Base-by-base conservation (phyloP, 2,888 invertebrate genomes). In the Nysson spinosus region DNA sequence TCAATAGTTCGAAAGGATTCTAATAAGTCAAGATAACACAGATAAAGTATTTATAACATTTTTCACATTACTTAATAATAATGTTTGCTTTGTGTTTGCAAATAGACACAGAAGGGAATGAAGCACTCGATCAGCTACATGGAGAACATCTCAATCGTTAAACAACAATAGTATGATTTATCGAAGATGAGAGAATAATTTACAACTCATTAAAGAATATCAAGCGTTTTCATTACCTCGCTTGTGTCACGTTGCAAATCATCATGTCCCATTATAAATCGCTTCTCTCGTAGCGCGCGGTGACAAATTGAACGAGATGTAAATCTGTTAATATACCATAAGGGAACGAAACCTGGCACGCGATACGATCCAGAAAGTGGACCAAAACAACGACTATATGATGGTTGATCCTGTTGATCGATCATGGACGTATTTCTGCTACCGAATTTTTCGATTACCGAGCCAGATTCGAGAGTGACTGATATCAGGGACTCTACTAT, bases 241-340 rank as follows among this genome's bases (percentile, higher is more conserved):
- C 28, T 39, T 46, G 24, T 24, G 32, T 46, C 16, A 19, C 24
- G 46, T 40, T 37, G 64, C 64, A 64, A 66, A 66, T 66, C 56
- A 64, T 42, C 11, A 43, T 32, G 51, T 37, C 57, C 51, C 49
- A 44, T 51, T 42, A 12, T 50, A 56, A 56, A 66, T 63, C 50
- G 55, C 47, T 37, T 35, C 56, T 52, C 37, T 5, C 17, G 58
- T 16, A 11, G 56, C 3, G 22, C 40, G 7, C 43, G 50, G 51
- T 73, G 67, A 73, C 74, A 66, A 72, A 72, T 73, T 67, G 55
- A 35, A 42, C 51, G 60, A 37, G 57, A 73, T 72, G 61, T 40
- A 44, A 62, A 73, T 72, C 73, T 49, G 42, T 46, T 42, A 58
- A 61, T 44, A 52, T 17, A 12, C 28, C 42, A 19, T 39, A 47